phyloP scores from a whole-genome alignment of 2,888 invertebrate species.

The Oscheius sp. region DNA sequence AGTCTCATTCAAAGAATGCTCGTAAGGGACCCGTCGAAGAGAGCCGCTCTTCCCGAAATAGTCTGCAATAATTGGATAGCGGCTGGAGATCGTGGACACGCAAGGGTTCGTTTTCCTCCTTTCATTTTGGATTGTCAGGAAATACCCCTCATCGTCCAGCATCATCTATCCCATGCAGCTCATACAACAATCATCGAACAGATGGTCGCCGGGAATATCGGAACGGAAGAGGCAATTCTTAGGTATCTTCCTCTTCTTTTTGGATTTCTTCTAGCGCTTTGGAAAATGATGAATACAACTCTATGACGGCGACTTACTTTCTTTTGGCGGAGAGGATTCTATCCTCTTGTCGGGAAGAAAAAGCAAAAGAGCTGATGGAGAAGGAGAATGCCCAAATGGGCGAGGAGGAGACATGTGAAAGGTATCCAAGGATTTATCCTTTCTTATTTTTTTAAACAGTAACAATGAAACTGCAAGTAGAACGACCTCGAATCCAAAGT shows the following conservation, averaged over 20 bases:
- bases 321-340: slow-evolving; percentile 91
- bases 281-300: slow-evolving; percentile 94
- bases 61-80: slow-evolving; percentile 78
- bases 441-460: neutral
- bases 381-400: slow-evolving; percentile 14
- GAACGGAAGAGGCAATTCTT: slow-evolving; percentile 89
- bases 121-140: no score
- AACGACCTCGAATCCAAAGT: slow-evolving; percentile 28
- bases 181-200: slow-evolving; percentile 87
- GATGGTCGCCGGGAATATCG: slow-evolving; percentile 94
- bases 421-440: neutral
- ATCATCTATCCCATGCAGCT: slow-evolving; percentile 90
- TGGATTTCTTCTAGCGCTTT: slow-evolving; percentile 83
- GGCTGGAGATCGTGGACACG: slow-evolving; percentile 68
- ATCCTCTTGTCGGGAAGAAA: slow-evolving; percentile 78
- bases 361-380: slow-evolving; percentile 59
- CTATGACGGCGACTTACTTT: slow-evolving; percentile 97
- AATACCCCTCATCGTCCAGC: slow-evolving; percentile 79
- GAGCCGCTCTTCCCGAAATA: slow-evolving; percentile 88
- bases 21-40: slow-evolving; percentile 88
- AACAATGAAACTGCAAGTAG: neutral
- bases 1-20: slow-evolving; percentile 92
- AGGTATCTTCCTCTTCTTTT: neutral
- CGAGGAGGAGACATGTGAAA: slow-evolving; percentile 30
- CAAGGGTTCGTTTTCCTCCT: no score